Base-by-base conservation (phyloP, 2,113 vertebrate genomes). In the Chrysemys picta region DNA sequence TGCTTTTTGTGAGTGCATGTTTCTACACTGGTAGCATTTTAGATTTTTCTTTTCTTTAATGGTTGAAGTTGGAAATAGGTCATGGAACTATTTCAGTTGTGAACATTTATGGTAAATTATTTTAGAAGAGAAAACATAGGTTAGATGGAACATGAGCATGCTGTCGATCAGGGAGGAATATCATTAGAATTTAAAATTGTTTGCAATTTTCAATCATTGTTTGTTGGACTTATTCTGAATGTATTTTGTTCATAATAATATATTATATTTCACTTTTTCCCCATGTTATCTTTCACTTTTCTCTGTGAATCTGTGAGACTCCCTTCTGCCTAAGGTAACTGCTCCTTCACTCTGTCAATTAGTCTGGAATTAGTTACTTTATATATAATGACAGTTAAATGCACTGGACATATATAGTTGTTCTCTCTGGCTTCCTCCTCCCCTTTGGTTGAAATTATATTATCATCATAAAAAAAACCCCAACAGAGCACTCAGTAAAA, bases 301-400 rank as follows among this genome's bases (percentile, higher is more conserved):
- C 9, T 17, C 52, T 88, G 80, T 59, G 27, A 93, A 22, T 91
- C 89, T 38, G 5, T 80, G 87, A 79, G 75, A 92, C n/a, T 95
- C 87, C 81, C 87, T 62, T 10, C 42, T 93, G 88, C 95, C 93
- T 47, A 88, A 90, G 91, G 35, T 57, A 84, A 93, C 93, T 87
- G 88, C 79, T 95, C 86, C 95, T 96, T 93, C 91, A 93, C 76
- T 31, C 94, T 95, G 45, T 47, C 56, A 80, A 89, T 96, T 81
- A 83, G 49, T 89, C 90, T 91, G 80, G 81, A 38, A 85, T 76
- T 42, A 92, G 42, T 93, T 91, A 69, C 65, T 93, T 93, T 85
- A 93, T 87, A 25, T 27, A 31, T 79, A 38, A 35, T 87, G 95
- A 94, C 93, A 96, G 83, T 89, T 80, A 21, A 90, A 53, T 90